These are phyloP conservation scores for Simalia tracyae DNA, from an alignment of 2,797 vertebrate genomes.

Conservation along the genomic window DNA sequence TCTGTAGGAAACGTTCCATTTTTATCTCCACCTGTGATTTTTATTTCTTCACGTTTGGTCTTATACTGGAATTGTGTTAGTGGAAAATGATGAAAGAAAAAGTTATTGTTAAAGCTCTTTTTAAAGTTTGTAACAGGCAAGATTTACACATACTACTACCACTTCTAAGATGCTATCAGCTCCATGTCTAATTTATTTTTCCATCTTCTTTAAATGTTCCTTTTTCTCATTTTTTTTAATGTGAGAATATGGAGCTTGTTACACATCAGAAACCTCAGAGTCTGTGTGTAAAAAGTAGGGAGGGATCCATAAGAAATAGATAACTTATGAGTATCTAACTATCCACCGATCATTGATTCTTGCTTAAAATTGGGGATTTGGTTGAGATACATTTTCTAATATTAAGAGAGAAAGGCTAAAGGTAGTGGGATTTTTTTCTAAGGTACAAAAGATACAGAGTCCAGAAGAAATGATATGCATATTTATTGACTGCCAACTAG, in stretches of 20 bases:
- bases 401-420: neutral
- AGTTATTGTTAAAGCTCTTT: neutral
- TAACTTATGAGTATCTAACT: neutral
- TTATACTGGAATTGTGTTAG: constrained; percentile 83
- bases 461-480: neutral
- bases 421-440: neutral
- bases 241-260: neutral
- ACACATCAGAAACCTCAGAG: neutral
- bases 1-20: constrained; percentile 60
- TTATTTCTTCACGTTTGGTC: constrained; percentile 87
- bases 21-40: constrained; percentile 34
- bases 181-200: neutral
- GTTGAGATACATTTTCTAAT: neutral
- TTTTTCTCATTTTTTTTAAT: neutral
- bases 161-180: neutral
- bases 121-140: neutral
- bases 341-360: neutral
- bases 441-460: neutral
- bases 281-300: neutral
- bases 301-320: neutral
- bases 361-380: neutral
- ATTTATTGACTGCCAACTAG: neutral
- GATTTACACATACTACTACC: neutral
- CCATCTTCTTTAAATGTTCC: neutral
- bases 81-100: neutral